Evolutionary conservation across 2,797 vertebrate species (phyloP).

Genomic region (Enteromius mattozi): DNA sequence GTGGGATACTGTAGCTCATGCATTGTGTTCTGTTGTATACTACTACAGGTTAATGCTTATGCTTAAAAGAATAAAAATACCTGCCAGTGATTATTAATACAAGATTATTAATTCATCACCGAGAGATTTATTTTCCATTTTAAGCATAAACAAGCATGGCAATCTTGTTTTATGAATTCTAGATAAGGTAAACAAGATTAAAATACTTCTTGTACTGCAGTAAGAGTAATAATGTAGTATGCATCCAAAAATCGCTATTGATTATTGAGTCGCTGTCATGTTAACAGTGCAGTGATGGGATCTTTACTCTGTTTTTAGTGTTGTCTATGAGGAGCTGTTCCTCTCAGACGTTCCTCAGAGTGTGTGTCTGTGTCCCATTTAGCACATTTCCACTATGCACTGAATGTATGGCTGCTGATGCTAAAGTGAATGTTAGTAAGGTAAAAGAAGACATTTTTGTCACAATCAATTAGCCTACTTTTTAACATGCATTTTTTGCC

Average conservation of each 20-base stretch:
- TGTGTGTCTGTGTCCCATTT: background rate
- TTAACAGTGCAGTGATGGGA: background rate
- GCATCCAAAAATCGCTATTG: background rate
- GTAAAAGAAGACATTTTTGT: background rate
- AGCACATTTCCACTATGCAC: background rate
- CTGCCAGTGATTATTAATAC: too few species aligned
- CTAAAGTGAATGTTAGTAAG: background rate
- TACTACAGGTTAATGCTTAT: background rate
- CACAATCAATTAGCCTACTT: background rate
- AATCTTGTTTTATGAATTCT: background rate
- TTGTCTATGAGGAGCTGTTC: background rate
- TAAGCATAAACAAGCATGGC: too few species aligned
- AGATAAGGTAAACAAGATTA: background rate
- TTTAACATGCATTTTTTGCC: background rate
- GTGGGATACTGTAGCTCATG: background rate
- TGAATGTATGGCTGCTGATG: background rate
- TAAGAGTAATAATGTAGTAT: background rate
- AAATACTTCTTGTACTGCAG: background rate
- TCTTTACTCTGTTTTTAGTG: conserved; percentile 8
- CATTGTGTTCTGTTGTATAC: background rate
- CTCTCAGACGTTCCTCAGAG: background rate
- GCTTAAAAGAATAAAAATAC: background rate
- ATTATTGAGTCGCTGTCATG: background rate
- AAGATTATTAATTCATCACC: too few species aligned
- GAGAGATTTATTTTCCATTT: too few species aligned